These are phyloP conservation scores for Parauchenoglanis ngamensis DNA, from an alignment of 2,797 vertebrate genomes.

Conservation along the genomic window DNA sequence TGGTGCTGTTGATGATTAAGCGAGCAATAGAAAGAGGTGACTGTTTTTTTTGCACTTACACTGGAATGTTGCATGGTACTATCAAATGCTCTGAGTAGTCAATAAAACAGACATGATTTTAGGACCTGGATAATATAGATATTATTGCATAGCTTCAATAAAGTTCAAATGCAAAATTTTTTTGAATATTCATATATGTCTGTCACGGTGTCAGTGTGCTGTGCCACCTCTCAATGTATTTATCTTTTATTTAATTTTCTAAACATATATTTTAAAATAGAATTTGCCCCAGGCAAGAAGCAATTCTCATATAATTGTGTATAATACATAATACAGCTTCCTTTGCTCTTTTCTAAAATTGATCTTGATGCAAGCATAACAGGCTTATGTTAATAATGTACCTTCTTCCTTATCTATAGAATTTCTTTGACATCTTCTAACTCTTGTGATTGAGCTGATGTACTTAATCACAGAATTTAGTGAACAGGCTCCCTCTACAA, in stretches of 20 bases:
- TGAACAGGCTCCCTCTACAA: not conserved
- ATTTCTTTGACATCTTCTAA: slow-evolving; percentile 2
- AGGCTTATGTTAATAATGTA: not conserved
- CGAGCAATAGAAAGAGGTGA: not conserved
- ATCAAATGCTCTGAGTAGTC: not conserved
- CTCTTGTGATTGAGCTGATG: not conserved
- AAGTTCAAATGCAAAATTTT: not conserved
- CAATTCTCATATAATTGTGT: not conserved
- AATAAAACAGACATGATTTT: not conserved
- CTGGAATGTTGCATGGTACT: not conserved
- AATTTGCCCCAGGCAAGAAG: not conserved
- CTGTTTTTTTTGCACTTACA: not conserved
- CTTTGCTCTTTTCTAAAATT: not conserved
- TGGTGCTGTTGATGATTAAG: not conserved
- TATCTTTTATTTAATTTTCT: not conserved
- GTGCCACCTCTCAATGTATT: not conserved
- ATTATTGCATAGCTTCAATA: not conserved
- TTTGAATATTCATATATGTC: not conserved
- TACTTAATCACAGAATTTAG: not conserved
- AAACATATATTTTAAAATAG: not conserved
- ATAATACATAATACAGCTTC: slow-evolving; percentile 11
- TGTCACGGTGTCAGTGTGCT: not conserved
- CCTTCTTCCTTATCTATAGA: not conserved
- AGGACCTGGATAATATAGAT: not conserved
- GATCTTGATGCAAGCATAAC: not conserved